Evolutionary conservation across 1,140 invertebrate genomes (phyloP), one percentile per base, ranked within the genome.

Genomic region (Phenacoccus solenopsis): DNA sequence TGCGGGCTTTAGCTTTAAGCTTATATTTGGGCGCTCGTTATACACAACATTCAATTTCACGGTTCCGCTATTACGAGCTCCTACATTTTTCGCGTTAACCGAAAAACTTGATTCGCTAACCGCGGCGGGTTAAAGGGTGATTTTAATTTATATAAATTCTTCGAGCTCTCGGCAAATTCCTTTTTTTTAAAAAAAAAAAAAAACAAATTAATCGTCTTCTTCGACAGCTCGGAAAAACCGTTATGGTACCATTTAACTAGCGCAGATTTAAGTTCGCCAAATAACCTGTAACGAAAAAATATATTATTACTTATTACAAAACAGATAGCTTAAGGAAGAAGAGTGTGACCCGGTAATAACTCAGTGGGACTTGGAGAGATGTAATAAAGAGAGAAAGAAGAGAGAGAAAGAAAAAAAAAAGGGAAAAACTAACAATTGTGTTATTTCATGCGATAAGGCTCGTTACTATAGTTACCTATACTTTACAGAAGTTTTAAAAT

Each of bases 11-110:
- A 25, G 22, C 59, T 24, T 27, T 64, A 24, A 24, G 21, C 59
- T 64, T 27, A 25, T 64, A 25, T 64, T 64, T 64, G 21, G 21
- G 21, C 16, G 59, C 59, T 64, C 21, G 59, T 64, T 64, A 64
- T 64, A 27, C 25, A 64, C 21, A 25, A 64, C 59, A 64, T 64
- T 64, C 59, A 64, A 64, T 64, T 64, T 64, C 59, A 64, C 59
- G 59, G 59, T 64, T 64, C 59, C 20, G 59, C 59, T 64, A 64
- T 27, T 64, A 64, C 59, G 25, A 27, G 59, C 21, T 64, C 25
- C 16, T n/a, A n/a, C 16, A 64, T 10, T 64, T 64, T 64, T 64
- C 22, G 5, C 22, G 9, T 64, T 64, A 10, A 64, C 59, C 16
- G 59, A 64, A 64, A 64, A 64, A 1, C 25, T 25, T 49, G 38